Evolutionary conservation across 2,113 vertebrate species (phyloP).

Genomic region (Scomber japonicus): DNA sequence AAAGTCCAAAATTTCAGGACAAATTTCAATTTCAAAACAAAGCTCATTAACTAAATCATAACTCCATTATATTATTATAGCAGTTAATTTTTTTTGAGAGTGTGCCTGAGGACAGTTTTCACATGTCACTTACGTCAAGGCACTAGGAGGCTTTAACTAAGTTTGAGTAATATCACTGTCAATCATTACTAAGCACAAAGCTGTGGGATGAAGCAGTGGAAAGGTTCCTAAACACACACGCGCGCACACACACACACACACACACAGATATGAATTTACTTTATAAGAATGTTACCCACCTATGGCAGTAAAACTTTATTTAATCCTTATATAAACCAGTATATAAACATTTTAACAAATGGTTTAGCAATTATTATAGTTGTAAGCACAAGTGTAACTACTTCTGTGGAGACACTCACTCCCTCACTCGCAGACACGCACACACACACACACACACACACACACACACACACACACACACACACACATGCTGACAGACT

Average conservation of each 20-base stretch:
- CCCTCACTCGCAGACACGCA: no score
- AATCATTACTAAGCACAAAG: slow-evolving; percentile 74
- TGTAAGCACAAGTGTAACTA: no score
- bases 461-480: background rate
- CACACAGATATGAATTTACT: no score
- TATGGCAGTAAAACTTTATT: no score
- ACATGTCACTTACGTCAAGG: slow-evolving; percentile 2
- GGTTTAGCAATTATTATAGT: no score
- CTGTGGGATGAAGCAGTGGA: slow-evolving; percentile 5
- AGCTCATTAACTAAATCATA: background rate
- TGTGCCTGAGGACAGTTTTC: background rate
- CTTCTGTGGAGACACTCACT: no score
- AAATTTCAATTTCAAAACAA: background rate
- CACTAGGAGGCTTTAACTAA: slow-evolving; percentile 56
- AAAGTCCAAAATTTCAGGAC: background rate
- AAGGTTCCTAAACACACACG: slow-evolving; percentile 20
- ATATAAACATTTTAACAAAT: no score
- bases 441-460: no score
- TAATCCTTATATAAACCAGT: no score
- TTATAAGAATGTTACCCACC: no score
- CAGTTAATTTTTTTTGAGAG: background rate
- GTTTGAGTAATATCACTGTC: slow-evolving; percentile 63
- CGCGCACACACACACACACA: slow-evolving; percentile 6
- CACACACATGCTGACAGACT: slow-evolving; percentile 10
- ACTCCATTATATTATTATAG: background rate